Evolutionary conservation across 2,113 vertebrate species (phyloP), one percentile per base, ranked within the genome.

Genomic region (Mesoclemmys tuberculata): DNA sequence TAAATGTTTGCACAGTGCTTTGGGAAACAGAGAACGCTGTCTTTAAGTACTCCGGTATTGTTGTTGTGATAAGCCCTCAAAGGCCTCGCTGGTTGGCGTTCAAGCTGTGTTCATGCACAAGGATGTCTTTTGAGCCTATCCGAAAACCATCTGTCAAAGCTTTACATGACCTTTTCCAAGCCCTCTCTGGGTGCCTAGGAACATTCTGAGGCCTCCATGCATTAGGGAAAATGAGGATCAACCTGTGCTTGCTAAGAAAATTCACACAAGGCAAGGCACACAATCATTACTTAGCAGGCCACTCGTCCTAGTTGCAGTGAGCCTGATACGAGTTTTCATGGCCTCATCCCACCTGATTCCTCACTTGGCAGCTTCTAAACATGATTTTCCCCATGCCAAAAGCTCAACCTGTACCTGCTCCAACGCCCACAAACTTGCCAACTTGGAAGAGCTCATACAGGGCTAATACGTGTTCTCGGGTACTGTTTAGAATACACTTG

Each of bases 191-290:
- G 38, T 71, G n/a, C 64, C 35, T 9, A 29, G 52, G 75, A 77
- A 77, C 26, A 77, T 44, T 71, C 64, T 27, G 44, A 93, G 77
- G 56, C 74, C 64, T 89, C 74, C 46, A 24, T 93, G 89, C 24
- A 75, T 49, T 68, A 0, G 0, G 51, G 11, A 46, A 41, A 27
- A 35, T 79, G 21, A 82, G 1, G 55, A 6, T 71, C 56, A 80
- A 38, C 55, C 13, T 38, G 27, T 41, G 11, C 75, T 82, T 82
- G 35, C 68, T 48, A 4, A 81, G 48, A 41, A 41, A 24, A 82
- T 56, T 52, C 88, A 10, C 13, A 3, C 5, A 75, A 81, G 49
- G 21, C 10, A 55, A 89, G 29, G n/a, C 82, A 71, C 38, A 26
- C 52, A 49, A 44, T 75, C 22, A 12, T 68, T 75, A 46, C 90